A percentile compares a stretch with the other conserved stretches of the same genome.
Evolutionary conservation across 2,888 invertebrate species (phyloP).

Genomic region (Laspeyria flexula): DNA sequence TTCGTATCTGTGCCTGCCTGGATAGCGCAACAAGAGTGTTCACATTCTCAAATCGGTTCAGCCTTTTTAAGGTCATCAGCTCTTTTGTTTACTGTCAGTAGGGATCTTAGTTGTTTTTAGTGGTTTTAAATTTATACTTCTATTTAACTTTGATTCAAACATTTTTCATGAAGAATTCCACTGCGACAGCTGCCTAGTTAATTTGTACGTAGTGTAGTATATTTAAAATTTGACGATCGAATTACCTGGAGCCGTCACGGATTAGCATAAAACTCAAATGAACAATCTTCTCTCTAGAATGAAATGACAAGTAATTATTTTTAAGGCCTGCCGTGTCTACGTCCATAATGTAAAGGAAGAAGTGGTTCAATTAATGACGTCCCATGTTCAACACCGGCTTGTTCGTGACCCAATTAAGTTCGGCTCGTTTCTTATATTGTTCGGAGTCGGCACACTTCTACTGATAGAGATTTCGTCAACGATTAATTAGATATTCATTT

Average conservation of each 20-base stretch:
- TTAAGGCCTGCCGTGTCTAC: slow-evolving; percentile 56
- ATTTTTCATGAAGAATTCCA: too few relatives aligned
- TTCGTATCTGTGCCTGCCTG: too few relatives aligned
- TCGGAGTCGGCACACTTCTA: slow-evolving; percentile 52
- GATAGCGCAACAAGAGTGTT: too few relatives aligned
- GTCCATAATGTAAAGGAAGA: slow-evolving; percentile 67
- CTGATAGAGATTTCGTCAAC: slow-evolving; percentile 38
- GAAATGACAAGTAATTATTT: slow-evolving; percentile 72
- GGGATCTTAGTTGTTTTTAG: too few relatives aligned
- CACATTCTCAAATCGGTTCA: too few relatives aligned
- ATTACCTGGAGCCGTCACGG: slow-evolving; percentile 37
- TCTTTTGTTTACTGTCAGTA: too few relatives aligned
- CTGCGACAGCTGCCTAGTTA: too few relatives aligned
- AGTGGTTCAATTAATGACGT: slow-evolving; percentile 75
- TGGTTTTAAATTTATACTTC: too few relatives aligned
- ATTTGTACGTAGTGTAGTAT: too few relatives aligned
- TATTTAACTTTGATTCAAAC: too few relatives aligned
- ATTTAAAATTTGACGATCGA: slow-evolving; percentile 24
- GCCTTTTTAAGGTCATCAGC: too few relatives aligned
- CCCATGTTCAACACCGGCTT: slow-evolving; percentile 72
- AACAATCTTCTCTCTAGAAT: slow-evolving; percentile 54
- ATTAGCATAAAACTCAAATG: slow-evolving; percentile 63
- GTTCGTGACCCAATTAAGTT: slow-evolving; percentile 80
- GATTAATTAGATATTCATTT: slow-evolving; percentile 42
- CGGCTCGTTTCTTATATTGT: slow-evolving; percentile 67